A percentile compares a stretch with the other conserved stretches of the same genome.
Evolutionary conservation across 2,888 invertebrate genomes (phyloP).

Genomic region (Cryptus viduatorius): DNA sequence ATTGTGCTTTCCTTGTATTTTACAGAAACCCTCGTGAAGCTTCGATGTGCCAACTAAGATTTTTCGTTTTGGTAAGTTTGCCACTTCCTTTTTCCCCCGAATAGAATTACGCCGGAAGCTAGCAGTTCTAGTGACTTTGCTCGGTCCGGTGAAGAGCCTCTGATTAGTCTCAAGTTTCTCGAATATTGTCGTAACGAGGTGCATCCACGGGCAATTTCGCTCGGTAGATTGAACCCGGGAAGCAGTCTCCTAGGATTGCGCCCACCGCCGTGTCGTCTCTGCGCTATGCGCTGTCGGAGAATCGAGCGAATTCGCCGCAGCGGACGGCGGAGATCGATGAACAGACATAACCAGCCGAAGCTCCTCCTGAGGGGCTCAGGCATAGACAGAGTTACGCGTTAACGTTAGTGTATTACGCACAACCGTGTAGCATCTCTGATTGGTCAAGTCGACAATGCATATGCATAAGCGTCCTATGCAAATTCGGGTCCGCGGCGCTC

Average conservation of each 20-base stretch:
- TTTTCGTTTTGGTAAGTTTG: slow-evolving; percentile 3
- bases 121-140: background rate
- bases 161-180: slow-evolving; percentile 32
- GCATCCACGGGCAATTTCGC: slow-evolving; percentile 45
- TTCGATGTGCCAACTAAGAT: background rate
- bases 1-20: slow-evolving; percentile 14
- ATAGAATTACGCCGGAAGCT: background rate
- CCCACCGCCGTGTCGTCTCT: background rate
- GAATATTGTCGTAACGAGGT: slow-evolving; percentile 49
- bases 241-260: slow-evolving; percentile 36
- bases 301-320: slow-evolving; percentile 44
- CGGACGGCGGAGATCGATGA: slow-evolving; percentile 42
- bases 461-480: slow-evolving; percentile 72
- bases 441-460: slow-evolving; percentile 72
- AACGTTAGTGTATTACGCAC: slow-evolving; percentile 45
- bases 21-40: slow-evolving; percentile 1
- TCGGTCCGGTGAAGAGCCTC: background rate
- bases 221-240: slow-evolving; percentile 27
- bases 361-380: slow-evolving; percentile 20
- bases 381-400: slow-evolving; percentile 16
- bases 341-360: slow-evolving; percentile 49
- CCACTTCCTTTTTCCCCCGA: background rate
- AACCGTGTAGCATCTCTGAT: slow-evolving; percentile 66
- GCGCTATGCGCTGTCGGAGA: background rate
- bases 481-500: slow-evolving; percentile 51